phyloP scores from a whole-genome alignment of 30 jellyfish, hydroid and myxozoan species.

The Pseudorhiza aurosa region DNA sequence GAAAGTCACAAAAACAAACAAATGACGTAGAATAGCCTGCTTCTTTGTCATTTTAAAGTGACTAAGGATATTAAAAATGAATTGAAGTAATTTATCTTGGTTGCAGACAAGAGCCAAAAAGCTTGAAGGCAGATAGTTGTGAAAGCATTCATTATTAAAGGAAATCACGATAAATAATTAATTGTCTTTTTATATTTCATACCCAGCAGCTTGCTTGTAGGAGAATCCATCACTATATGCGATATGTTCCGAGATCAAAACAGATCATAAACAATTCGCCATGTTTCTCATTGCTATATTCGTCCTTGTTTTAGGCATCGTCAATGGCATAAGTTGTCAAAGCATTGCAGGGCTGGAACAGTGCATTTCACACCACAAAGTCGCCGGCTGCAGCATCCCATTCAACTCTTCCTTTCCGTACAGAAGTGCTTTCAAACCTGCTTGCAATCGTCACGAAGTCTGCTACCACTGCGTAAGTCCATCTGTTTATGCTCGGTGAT shows the following conservation, averaged over 20 bases:
- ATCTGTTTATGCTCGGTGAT: not conserved
- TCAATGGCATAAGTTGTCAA: not conserved
- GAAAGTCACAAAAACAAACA: too few species aligned
- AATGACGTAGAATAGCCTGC: not conserved
- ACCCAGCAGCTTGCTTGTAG: not conserved
- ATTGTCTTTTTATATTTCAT: not conserved
- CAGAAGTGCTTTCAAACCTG: constrained; percentile 51
- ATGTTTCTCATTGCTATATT: not conserved
- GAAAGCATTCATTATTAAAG: not conserved
- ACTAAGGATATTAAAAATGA: not conserved
- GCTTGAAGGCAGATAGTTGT: not conserved
- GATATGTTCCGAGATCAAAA: not conserved
- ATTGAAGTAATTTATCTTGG: not conserved
- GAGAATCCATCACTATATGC: not conserved
- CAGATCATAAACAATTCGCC: not conserved
- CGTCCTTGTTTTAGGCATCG: not conserved
- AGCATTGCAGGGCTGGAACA: constrained; percentile 17
- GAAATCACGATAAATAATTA: not conserved
- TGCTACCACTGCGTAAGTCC: constrained; percentile 69
- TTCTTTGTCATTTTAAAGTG: not conserved
- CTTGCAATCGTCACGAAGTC: constrained; percentile 74
- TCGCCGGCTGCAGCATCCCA: constrained; percentile 66
- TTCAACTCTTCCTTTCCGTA: constrained; percentile 63
- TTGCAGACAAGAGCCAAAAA: not conserved
- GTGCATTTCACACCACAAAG: constrained; percentile 42